Percentiles rank a stretch among this genome's conserved stretches.
phyloP scores from a whole-genome alignment of 2,888 invertebrate species.

The Agonum fuliginosum region DNA sequence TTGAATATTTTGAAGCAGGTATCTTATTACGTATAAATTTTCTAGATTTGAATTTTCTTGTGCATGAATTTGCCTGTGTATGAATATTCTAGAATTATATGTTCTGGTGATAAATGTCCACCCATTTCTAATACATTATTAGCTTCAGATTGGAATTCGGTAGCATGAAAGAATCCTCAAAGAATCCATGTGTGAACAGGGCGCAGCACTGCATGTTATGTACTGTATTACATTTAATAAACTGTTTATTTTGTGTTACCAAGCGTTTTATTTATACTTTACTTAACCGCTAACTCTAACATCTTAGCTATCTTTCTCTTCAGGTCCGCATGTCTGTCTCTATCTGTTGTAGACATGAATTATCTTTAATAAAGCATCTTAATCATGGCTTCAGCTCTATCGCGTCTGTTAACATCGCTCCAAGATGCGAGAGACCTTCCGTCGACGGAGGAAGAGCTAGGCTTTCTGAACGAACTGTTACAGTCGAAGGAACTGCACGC shows the following conservation, averaged over 20 bases:
- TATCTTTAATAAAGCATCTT: conserved; percentile 48
- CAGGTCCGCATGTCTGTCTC: conserved; percentile 51
- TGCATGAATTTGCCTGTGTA: no score
- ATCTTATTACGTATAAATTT: no score
- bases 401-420: conserved; percentile 86
- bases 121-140: no score
- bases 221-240: conserved; percentile 1
- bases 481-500: conserved; percentile 93
- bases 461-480: conserved; percentile 87
- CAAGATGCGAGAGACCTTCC: conserved; percentile 84
- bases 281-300: background rate
- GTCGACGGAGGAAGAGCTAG: conserved; percentile 89
- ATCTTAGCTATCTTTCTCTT: conserved; percentile 47
- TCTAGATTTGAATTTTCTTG: no score
- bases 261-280: background rate
- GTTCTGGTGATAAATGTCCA: no score
- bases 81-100: no score
- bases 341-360: conserved; percentile 52
- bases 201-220: no score
- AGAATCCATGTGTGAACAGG: no score
- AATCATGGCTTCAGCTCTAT: conserved; percentile 77
- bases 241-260: background rate
- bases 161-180: no score
- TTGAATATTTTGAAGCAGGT: no score
- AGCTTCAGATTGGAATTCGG: no score